A percentile compares a stretch with the other conserved stretches of the same genome.
Conservation (phyloP, 2,888 invertebrate species). For the Harpagoxenus sublaevis region DNA sequence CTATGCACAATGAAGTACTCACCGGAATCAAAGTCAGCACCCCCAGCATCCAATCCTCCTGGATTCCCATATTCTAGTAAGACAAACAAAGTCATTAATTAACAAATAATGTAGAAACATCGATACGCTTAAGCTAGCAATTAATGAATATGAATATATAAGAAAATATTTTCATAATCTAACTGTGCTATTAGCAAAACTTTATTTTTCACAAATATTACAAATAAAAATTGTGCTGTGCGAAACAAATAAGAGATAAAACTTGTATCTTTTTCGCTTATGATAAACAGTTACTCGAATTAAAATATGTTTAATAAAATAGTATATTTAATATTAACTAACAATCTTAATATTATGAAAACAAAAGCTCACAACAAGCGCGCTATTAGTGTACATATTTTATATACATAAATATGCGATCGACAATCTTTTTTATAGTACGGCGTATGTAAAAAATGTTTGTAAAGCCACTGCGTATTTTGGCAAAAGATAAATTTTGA, state of each 20-base stretch:
- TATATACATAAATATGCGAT: neutral
- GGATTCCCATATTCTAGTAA: conserved; percentile 91
- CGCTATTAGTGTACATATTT: neutral
- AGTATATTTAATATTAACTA: neutral
- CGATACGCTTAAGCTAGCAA: neutral
- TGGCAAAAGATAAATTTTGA: neutral
- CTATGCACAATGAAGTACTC: conserved; percentile 81
- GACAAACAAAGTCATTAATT: conserved; percentile 62
- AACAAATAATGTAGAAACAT: conserved; percentile 1
- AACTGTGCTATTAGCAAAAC: neutral
- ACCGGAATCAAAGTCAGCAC: conserved; percentile 94
- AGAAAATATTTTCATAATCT: neutral
- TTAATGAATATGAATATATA: neutral
- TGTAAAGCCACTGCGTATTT: neutral
- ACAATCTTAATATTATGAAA: neutral
- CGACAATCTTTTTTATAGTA: neutral
- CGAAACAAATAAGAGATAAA: neutral
- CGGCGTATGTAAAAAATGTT: neutral
- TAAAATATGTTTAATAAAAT: neutral
- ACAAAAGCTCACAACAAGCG: neutral
- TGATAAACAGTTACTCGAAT: neutral
- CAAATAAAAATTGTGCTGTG: neutral
- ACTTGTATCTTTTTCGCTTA: neutral
- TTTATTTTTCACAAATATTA: neutral
- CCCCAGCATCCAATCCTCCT: conserved; percentile 93